These are phyloP conservation scores for Amblyornis subalaris DNA, from an alignment of 2,113 vertebrate species.

Conservation along the genomic window DNA sequence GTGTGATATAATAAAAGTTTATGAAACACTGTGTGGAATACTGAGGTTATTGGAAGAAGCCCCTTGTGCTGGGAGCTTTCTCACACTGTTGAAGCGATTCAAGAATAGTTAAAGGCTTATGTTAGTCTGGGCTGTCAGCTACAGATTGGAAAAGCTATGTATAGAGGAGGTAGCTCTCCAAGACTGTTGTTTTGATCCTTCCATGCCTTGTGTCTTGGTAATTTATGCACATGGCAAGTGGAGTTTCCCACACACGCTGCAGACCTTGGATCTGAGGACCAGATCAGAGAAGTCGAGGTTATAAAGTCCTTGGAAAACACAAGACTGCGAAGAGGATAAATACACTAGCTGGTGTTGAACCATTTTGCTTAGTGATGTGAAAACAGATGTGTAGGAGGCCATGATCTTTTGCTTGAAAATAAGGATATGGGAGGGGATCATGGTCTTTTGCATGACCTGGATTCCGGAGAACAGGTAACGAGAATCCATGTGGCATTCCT, in stretches of 20 bases:
- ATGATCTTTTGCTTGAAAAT: background rate
- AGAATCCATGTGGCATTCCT: background rate
- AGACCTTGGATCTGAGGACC: background rate
- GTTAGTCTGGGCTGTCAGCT: background rate
- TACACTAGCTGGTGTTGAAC: background rate
- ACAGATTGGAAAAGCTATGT: background rate
- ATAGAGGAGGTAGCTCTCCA: background rate
- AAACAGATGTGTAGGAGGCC: background rate
- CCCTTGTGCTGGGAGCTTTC: background rate
- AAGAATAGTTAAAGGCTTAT: background rate
- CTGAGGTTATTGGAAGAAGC: background rate
- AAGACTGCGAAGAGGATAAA: background rate
- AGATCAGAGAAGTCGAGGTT: background rate
- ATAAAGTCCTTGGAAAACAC: background rate
- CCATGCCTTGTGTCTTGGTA: background rate
- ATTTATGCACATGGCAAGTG: background rate
- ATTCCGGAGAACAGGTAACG: background rate
- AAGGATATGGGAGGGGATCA: background rate
- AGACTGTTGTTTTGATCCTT: background rate
- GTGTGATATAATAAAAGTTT: background rate
- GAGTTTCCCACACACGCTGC: background rate
- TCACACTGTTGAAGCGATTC: background rate
- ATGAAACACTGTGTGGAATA: background rate
- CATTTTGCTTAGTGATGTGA: background rate
- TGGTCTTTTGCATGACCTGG: background rate